Evolutionary conservation across 2,113 vertebrate genomes (phyloP).

Genomic region (Tapirus terrestris): DNA sequence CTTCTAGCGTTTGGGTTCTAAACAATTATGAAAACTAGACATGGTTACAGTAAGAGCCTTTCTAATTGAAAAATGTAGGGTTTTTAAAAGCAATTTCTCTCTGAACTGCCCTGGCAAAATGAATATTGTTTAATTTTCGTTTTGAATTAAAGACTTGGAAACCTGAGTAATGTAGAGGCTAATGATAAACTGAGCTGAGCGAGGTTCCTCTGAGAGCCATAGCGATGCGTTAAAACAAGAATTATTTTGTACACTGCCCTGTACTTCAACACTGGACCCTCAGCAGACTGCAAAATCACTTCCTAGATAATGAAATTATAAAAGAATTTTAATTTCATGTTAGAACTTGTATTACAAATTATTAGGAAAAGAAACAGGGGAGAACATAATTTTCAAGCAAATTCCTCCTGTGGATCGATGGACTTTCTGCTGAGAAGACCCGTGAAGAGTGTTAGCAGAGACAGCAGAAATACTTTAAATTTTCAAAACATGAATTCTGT

Average conservation of each 20-base stretch:
- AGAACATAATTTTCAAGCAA: conserved; percentile 69
- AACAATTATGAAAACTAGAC: conserved; percentile 78
- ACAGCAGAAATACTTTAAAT: conserved; percentile 64
- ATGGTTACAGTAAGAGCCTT: conserved; percentile 71
- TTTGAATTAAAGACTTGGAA: conserved; percentile 86
- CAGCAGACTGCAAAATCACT: conserved; percentile 85
- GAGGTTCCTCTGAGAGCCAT: conserved; percentile 82
- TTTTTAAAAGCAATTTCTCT: conserved; percentile 81
- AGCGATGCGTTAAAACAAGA: conserved; percentile 87
- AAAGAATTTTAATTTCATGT: conserved; percentile 88
- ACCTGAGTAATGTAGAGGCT: conserved; percentile 83
- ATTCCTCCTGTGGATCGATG: conserved; percentile 54
- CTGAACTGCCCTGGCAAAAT: conserved; percentile 80
- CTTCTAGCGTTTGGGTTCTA: conserved; percentile 75
- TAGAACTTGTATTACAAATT: conserved; percentile 83
- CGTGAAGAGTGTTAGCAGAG: conserved; percentile 43
- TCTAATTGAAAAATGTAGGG: conserved; percentile 83
- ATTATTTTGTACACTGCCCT: conserved; percentile 87
- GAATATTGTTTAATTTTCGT: conserved; percentile 88
- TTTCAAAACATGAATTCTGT: conserved; percentile 22
- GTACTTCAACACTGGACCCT: conserved; percentile 83
- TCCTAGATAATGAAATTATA: conserved; percentile 87
- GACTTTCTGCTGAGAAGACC: conserved; percentile 63
- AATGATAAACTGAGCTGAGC: conserved; percentile 80
- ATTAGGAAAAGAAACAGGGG: conserved; percentile 79